Base-by-base conservation (phyloP, 1,140 invertebrate genomes). In the Amphibalanus amphitrite region DNA sequence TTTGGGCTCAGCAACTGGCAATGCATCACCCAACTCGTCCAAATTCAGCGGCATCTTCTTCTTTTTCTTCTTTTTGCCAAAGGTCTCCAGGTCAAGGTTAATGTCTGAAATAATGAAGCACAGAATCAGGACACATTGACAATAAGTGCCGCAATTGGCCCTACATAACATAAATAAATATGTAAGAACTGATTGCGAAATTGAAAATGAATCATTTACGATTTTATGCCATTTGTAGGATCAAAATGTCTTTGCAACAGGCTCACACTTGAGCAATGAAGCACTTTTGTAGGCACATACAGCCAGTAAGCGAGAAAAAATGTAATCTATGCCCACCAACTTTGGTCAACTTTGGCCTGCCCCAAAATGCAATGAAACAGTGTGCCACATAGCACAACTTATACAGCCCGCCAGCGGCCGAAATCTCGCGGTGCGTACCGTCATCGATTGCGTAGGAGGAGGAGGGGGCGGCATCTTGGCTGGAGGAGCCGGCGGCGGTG, bases 1-100 rank as follows among this genome's bases (percentile, higher is more conserved):
- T 25, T 67, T 67, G 8, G n/a, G 10, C 26, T 71, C 71, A 29
- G 68, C 13, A 3, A 79, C 81, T 0, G 79, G 80, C 30, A 82
- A 74, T 59, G 78, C 77, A 15, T 75, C 75, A 67, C 78, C 77
- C n/a, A 79, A 17, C 17, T 84, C 82, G 30, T 81, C 80, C 71
- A 82, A 65, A 47, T 80, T 80, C 74, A 82, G 78, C 33, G 78
- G 75, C 74, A 81, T 80, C 85, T 91, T 92, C 83, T 91, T 90
- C 81, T 92, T 93, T 78, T 91, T 93, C 79, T 92, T 93, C 79
- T 90, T 92, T 77, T 90, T 92, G 30, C 89, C 88, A 77, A 91
- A 90, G 77, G 84, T 87, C 76, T 90, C 89, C 77, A 92, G 82
- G 81, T 91, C 80, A 38, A 79, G 72, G 69, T 77, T 79, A 17